Evolutionary conservation across 2,113 vertebrate genomes (phyloP).

Genomic region (Electrona antarctica): DNA sequence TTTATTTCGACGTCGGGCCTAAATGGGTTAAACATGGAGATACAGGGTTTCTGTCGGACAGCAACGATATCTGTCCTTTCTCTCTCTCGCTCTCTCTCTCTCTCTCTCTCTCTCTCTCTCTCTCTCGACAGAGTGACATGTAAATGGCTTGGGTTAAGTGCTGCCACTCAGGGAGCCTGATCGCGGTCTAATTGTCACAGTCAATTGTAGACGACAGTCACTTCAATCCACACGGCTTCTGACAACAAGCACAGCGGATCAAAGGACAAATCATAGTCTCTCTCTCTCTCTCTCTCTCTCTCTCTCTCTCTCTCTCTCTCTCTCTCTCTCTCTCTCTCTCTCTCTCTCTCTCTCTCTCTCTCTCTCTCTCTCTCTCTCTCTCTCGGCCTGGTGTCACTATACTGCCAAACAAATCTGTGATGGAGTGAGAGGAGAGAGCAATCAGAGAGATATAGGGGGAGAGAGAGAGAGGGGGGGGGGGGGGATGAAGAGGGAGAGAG

Average conservation of each 20-base stretch:
- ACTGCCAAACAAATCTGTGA: conserved; percentile 64
- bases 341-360: neutral
- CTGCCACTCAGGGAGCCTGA: conserved; percentile 91
- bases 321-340: conserved; percentile 76
- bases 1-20: too few relatives aligned
- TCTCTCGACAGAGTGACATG: conserved; percentile 96
- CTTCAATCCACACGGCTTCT: conserved; percentile 94
- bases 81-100: conserved; percentile 1
- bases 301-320: conserved; percentile 84
- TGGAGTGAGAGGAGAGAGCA: too few relatives aligned
- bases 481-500: conserved; percentile 2
- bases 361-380: conserved; percentile 62
- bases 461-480: conserved; percentile 15
- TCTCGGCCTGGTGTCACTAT: conserved; percentile 71
- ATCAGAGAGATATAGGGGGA: conserved; percentile 14
- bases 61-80: conserved; percentile 82
- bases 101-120: conserved; percentile 71
- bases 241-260: conserved; percentile 94
- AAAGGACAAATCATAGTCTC: conserved; percentile 85
- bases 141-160: conserved; percentile 96
- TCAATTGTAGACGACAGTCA: conserved; percentile 99
- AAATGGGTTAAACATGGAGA: too few relatives aligned
- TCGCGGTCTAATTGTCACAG: conserved; percentile 99
- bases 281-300: conserved; percentile 31
- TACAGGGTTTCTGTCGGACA: too few relatives aligned